A percentile compares a stretch with the other conserved stretches of the same genome.
phyloP scores from a whole-genome alignment of 1,140 invertebrate genomes.

The Ceratina australensis region DNA sequence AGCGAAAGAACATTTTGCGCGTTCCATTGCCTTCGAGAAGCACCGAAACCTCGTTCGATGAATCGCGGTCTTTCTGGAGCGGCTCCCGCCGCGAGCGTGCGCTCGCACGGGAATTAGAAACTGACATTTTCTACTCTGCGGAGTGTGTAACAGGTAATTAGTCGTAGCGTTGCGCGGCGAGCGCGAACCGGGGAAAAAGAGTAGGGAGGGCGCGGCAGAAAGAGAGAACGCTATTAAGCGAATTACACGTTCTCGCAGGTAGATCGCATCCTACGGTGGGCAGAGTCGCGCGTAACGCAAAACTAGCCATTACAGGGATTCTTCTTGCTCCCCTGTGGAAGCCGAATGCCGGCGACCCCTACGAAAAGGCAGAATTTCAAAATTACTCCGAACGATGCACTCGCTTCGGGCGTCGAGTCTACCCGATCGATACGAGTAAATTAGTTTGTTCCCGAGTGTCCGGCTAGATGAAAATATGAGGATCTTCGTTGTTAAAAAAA shows the following conservation, averaged over 20 bases:
- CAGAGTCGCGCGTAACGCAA: conserved; percentile 32
- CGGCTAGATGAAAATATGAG: too few species aligned
- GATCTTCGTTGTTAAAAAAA: too few species aligned
- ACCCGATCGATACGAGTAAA: too few species aligned
- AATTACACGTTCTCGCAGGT: conserved; percentile 60
- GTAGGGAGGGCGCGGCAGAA: conserved; percentile 5
- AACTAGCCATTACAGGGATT: conserved; percentile 34
- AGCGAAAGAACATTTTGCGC: too few species aligned
- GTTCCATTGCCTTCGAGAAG: too few species aligned
- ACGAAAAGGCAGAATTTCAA: neutral
- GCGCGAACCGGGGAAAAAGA: neutral
- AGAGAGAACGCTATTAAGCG: conserved; percentile 59
- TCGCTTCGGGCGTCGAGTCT: too few species aligned
- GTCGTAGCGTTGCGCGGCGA: conserved; percentile 46
- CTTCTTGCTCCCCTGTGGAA: neutral
- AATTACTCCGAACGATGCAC: conserved; percentile 11
- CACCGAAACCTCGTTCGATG: too few species aligned
- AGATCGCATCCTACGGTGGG: conserved; percentile 34
- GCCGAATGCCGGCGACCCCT: conserved; percentile 1
- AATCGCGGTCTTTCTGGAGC: neutral
- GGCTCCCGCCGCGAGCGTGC: neutral
- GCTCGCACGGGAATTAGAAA: conserved; percentile 50
- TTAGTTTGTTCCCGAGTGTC: too few species aligned
- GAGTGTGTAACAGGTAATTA: conserved; percentile 70
- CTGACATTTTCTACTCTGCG: conserved; percentile 68